A percentile compares a stretch with the other conserved stretches of the same genome.
phyloP scores from a whole-genome alignment of 2,113 vertebrate genomes.

The Gracilinanus agilis region DNA sequence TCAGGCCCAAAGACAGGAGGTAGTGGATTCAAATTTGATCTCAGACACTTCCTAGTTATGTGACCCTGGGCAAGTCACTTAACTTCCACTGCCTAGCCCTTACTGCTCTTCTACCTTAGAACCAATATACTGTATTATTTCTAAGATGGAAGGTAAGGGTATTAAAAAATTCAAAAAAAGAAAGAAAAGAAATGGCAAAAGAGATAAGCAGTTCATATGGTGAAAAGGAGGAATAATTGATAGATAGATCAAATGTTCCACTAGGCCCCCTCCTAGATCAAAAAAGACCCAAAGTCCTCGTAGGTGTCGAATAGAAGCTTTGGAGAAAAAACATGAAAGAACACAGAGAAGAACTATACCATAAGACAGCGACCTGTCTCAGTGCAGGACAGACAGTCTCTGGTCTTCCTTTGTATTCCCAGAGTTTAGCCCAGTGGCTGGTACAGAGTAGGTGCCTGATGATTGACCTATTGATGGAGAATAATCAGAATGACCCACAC shows the following conservation, averaged over 20 bases:
- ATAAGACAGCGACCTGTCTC: neutral
- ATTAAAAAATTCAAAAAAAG: too few species aligned
- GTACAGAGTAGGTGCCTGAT: neutral
- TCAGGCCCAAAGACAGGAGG: too few species aligned
- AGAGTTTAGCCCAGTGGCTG: neutral
- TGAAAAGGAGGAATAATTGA: neutral
- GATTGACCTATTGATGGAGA: neutral
- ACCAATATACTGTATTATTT: too few species aligned
- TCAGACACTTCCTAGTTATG: too few species aligned
- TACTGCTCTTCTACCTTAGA: too few species aligned
- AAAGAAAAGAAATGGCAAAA: neutral
- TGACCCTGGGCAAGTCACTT: too few species aligned
- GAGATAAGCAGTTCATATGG: neutral
- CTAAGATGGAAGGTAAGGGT: too few species aligned
- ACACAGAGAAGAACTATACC: neutral
- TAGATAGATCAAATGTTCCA: neutral
- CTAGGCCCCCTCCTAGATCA: neutral
- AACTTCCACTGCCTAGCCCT: too few species aligned
- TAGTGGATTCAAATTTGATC: too few species aligned
- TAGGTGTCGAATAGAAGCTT: neutral
- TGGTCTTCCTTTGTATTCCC: neutral
- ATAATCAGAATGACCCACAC: neutral
- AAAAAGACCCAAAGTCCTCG: neutral
- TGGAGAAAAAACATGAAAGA: neutral
- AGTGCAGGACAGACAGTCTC: neutral